A percentile compares a stretch with the other conserved stretches of the same genome.
phyloP scores from a whole-genome alignment of 2,888 invertebrate species.

The Drosophila formosana region DNA sequence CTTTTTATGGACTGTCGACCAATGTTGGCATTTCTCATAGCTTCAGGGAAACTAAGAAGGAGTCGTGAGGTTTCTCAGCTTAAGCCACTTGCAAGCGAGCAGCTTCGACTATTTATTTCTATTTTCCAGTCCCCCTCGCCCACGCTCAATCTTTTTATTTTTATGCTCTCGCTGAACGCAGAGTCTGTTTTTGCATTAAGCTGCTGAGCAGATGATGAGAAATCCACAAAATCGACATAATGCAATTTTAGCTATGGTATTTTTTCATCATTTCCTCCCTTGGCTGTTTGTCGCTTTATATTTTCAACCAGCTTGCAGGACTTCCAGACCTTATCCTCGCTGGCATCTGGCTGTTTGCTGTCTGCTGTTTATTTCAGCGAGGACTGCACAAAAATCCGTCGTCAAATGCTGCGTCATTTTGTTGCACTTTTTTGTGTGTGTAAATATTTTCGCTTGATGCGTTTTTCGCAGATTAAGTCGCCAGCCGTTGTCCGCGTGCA shows the following conservation, averaged over 20 bases:
- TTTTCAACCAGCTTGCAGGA: slow-evolving; percentile 5
- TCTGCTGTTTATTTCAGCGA: slow-evolving; percentile 45
- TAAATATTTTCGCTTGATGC: slow-evolving; percentile 54
- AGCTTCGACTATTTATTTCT: slow-evolving; percentile 44
- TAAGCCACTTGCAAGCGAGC: slow-evolving; percentile 57
- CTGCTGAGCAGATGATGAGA: slow-evolving; percentile 17
- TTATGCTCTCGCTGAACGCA: slow-evolving; percentile 1
- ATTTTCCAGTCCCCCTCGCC: slow-evolving; percentile 16
- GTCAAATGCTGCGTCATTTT: slow-evolving; percentile 30
- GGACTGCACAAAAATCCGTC: not conserved
- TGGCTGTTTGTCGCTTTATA: slow-evolving; percentile 9
- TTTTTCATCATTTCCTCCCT: slow-evolving; percentile 52
- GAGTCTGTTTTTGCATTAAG: slow-evolving; percentile 40
- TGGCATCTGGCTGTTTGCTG: not conserved
- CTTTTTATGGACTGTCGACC: slow-evolving; percentile 50
- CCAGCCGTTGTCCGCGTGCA: slow-evolving; percentile 21
- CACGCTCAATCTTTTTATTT: slow-evolving; percentile 16
- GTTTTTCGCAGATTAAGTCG: slow-evolving; percentile 54
- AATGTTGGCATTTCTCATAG: slow-evolving; percentile 58
- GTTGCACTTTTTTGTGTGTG: slow-evolving; percentile 33
- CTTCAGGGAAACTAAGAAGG: slow-evolving; percentile 13
- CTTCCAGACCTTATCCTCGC: slow-evolving; percentile 12
- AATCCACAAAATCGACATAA: slow-evolving; percentile 75
- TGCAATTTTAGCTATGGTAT: slow-evolving; percentile 69
- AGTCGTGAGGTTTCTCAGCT: slow-evolving; percentile 22